phyloP scores from a whole-genome alignment of 2,888 invertebrate species.

The Hirtodrosophila cameraria region DNA sequence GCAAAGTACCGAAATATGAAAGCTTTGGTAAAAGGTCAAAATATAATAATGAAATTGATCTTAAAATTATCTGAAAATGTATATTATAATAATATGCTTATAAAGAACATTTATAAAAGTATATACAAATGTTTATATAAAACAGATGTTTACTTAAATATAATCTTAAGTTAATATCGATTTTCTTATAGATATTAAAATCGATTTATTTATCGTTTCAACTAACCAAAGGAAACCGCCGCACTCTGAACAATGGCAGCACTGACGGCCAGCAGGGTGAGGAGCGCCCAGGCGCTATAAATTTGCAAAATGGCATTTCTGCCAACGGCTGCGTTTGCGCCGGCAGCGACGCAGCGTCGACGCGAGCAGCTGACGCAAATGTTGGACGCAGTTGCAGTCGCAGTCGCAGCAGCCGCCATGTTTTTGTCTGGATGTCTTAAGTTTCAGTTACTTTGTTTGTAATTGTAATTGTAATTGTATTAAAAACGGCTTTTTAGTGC shows the following conservation, averaged over 20 bases:
- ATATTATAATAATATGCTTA: no score
- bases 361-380: conserved; percentile 57
- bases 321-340: conserved; percentile 27
- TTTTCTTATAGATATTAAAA: not conserved
- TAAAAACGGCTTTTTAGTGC: conserved; percentile 60
- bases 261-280: conserved; percentile 74
- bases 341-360: conserved; percentile 50
- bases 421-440: conserved; percentile 56
- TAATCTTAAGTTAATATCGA: no score
- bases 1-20: no score
- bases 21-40: no score
- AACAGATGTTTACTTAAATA: no score
- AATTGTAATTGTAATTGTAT: conserved; percentile 22
- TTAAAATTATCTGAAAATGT: no score
- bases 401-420: conserved; percentile 57
- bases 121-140: no score
- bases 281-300: conserved; percentile 72
- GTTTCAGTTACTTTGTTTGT: conserved; percentile 36
- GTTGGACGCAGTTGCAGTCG: conserved; percentile 25
- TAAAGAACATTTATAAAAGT: no score
- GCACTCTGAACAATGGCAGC: conserved; percentile 79
- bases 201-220: no score
- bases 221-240: conserved; percentile 83
- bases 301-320: conserved; percentile 64
- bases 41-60: no score